Evolutionary conservation across 2,113 vertebrate genomes (phyloP).

Genomic region (Corythaeola cristata): DNA sequence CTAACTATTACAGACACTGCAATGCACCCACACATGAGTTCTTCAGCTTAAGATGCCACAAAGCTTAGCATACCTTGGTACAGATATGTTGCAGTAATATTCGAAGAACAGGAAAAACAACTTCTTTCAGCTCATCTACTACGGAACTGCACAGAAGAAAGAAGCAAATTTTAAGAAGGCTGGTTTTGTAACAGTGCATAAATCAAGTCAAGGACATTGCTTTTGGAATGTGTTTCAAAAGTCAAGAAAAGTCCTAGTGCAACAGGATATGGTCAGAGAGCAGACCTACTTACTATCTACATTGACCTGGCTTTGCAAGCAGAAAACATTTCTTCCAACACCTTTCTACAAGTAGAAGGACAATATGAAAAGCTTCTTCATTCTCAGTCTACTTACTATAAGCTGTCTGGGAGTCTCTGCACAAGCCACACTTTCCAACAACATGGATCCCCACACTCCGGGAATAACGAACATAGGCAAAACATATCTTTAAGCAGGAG

Average conservation of each 20-base stretch:
- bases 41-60: background rate
- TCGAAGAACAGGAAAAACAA: constrained; percentile 77
- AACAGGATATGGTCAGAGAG: background rate
- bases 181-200: background rate
- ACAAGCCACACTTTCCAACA: background rate
- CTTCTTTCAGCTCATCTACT: constrained; percentile 83
- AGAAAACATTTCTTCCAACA: background rate
- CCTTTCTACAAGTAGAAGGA: background rate
- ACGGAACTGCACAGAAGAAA: constrained; percentile 75
- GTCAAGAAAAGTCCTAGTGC: background rate
- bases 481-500: background rate
- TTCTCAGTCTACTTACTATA: background rate
- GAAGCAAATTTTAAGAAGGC: background rate
- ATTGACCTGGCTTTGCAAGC: background rate
- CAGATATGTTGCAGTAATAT: constrained; percentile 92
- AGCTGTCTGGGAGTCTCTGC: background rate
- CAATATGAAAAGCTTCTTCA: background rate
- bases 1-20: background rate
- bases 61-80: constrained; percentile 79
- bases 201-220: background rate
- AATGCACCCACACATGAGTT: accelerated
- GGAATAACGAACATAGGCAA: background rate
- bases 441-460: background rate
- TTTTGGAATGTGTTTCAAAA: background rate
- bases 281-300: background rate